Percentiles rank a stretch among this genome's conserved stretches.
These are phyloP conservation scores for Gulo gulo DNA, from an alignment of 2,113 vertebrate genomes.

Conservation along the genomic window DNA sequence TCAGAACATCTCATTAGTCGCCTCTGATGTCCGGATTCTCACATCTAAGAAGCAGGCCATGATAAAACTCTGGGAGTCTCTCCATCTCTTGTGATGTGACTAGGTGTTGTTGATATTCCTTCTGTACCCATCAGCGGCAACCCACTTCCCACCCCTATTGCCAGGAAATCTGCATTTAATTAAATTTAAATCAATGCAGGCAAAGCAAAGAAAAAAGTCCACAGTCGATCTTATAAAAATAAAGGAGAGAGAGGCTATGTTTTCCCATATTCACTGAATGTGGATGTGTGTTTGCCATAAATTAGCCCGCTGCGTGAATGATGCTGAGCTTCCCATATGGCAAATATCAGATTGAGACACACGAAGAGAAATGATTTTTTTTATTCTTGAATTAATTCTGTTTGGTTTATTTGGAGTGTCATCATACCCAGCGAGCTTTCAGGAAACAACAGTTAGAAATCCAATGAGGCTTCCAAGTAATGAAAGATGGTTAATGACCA, in stretches of 20 bases:
- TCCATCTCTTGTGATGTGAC: not conserved
- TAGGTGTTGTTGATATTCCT: not conserved
- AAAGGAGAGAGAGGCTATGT: constrained; percentile 18
- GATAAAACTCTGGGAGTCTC: not conserved
- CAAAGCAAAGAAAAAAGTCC: not conserved
- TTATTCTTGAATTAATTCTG: constrained; percentile 77
- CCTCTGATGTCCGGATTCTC: not conserved
- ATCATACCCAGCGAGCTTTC: constrained; percentile 61
- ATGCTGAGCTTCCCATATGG: constrained; percentile 85
- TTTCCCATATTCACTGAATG: constrained; percentile 67
- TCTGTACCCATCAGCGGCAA: not conserved
- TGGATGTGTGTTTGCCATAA: constrained; percentile 82
- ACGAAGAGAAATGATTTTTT: constrained; percentile 78
- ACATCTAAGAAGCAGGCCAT: not conserved
- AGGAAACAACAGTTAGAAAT: constrained; percentile 58
- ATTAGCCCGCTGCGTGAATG: constrained; percentile 84
- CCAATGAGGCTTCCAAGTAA: not conserved
- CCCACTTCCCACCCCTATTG: not conserved
- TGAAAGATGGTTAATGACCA: not conserved
- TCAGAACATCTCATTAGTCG: not conserved
- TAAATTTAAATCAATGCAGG: not conserved
- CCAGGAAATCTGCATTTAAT: not conserved
- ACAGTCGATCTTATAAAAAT: constrained; percentile 8
- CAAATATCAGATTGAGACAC: constrained; percentile 79
- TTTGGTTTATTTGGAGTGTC: constrained; percentile 66